Base-by-base conservation (phyloP, 2,113 vertebrate genomes). In the Thermophis baileyi region DNA sequence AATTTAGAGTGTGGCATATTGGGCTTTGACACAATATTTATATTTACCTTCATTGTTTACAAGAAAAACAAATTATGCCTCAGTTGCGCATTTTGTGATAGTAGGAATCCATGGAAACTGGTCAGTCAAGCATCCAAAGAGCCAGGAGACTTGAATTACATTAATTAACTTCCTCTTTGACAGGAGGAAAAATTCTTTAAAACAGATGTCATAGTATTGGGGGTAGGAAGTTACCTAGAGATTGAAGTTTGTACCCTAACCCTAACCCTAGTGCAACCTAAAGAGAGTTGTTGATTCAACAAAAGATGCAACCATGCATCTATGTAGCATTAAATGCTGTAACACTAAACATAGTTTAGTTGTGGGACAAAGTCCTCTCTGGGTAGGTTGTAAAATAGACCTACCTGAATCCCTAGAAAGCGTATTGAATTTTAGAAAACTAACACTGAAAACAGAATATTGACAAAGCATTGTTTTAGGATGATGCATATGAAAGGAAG, bases 81-180 rank as follows among this genome's bases (percentile, higher is more conserved):
- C 60, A 54, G 35, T 63, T 85, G 35, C n/a, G 25, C 74, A 44
- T 27, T 27, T 63, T 9, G 27, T 40, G 69, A 40, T 51, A 81
- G 25, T 27, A 81, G 50, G 50, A 54, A 85, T 92, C 87, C 63
- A 89, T 92, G 91, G 87, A 89, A 85, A 89, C 87, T 50, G 91
- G 85, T 63, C 46, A 74, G 49, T 89, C 60, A 89, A 85, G 91
- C 91, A 92, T 55, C 54, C 40, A 85, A 89, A 92, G 51, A 63
- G 50, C 49, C 87, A 89, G 87, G 50, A 89, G 60, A 27, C 60
- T 60, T 18, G 49, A 92, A 51, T 18, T 20, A 85, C 27, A 92
- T 74, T 55, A 25, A 91, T 86, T 81, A 16, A 69, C 49, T 92
- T 63, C 49, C 49, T 81, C n/a, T 22, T 88, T 92, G 6, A 60